Base-by-base conservation (phyloP, 2,888 invertebrate genomes). In the Epinotia brunnichana region DNA sequence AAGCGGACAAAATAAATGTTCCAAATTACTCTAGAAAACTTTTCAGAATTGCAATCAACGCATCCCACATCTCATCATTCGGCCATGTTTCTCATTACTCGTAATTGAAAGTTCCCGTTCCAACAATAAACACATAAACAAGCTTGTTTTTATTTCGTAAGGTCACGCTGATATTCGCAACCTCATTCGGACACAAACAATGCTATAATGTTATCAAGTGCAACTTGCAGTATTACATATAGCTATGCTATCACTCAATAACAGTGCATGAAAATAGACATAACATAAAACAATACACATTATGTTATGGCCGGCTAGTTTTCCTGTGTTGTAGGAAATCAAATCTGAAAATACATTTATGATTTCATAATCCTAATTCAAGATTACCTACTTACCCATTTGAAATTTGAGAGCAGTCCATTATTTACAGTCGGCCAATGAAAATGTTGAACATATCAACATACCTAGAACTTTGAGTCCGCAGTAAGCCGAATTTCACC, bases 161-260 rank as follows among this genome's bases (percentile, higher is more conserved):
- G 86, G 87, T 82, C 85, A 80, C 61, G 59, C 74, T 79, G 83
- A 84, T 84, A 82, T 80, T 81, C 79, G 80, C 80, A 76, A 81
- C 81, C 80, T 82, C 79, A 77, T 82, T 80, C 80, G 81, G 82
- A 82, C 77, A 74, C 72, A 83, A 83, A 84, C 82, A 85, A 80
- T 81, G 80, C 75, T 70, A 74, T 74, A 75, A 74, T 72, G 75
- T 84, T 86, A 87, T 83, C 84, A 77, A 69, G 63, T 73, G 67
- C 63, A 56, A 44, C 29, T 41, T 48, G 17, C 56, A n/a, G 44
- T 21, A 24, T 19, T 57, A 29, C 24, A n/a, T 51, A 51, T 15
- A n/a, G 11, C 17, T 35, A 56, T 35, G 48, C 29, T 61, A 57
- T 72, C 67, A 21, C 56, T 53, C 35, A 69, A 63, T 59, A 73